Percentiles rank a stretch among this genome's conserved stretches.
Conservation (phyloP, 2,113 vertebrate species). For the Hypanus sabinus region DNA sequence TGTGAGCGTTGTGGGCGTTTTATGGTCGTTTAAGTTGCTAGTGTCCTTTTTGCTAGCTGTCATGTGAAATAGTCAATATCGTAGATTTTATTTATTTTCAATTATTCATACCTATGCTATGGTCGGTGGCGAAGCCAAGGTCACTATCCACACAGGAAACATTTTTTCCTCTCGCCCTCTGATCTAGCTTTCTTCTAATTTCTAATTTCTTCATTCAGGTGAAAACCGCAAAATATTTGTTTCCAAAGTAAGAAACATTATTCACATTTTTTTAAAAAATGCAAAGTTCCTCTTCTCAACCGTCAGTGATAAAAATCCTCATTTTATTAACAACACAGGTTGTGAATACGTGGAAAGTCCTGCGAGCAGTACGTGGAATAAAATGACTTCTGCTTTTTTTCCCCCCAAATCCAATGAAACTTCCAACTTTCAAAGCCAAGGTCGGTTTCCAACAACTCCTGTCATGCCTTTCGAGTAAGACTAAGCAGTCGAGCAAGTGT, state of each 20-base stretch:
- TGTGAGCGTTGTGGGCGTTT: background rate
- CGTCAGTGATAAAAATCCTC: background rate
- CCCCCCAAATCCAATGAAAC: background rate
- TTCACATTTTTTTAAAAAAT: background rate
- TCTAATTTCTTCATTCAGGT: background rate
- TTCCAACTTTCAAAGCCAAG: background rate
- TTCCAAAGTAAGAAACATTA: background rate
- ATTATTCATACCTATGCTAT: background rate
- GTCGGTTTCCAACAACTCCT: background rate
- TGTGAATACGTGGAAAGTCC: background rate
- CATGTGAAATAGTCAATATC: conserved; percentile 7
- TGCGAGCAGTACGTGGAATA: background rate
- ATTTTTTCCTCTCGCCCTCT: background rate
- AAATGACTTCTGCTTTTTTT: background rate
- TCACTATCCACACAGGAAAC: background rate
- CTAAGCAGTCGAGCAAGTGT: background rate
- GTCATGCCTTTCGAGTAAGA: background rate
- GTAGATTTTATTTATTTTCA: conserved; percentile 11
- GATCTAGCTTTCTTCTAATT: too few relatives aligned
- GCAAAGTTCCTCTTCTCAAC: background rate
- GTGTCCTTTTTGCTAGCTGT: background rate
- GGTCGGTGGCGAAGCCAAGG: conserved; percentile 8
- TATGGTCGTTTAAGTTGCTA: background rate
- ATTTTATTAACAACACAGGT: background rate
- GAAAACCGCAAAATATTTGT: background rate